Conservation (phyloP, 2,888 invertebrate species). For the Prostheceraeus crozeri region DNA sequence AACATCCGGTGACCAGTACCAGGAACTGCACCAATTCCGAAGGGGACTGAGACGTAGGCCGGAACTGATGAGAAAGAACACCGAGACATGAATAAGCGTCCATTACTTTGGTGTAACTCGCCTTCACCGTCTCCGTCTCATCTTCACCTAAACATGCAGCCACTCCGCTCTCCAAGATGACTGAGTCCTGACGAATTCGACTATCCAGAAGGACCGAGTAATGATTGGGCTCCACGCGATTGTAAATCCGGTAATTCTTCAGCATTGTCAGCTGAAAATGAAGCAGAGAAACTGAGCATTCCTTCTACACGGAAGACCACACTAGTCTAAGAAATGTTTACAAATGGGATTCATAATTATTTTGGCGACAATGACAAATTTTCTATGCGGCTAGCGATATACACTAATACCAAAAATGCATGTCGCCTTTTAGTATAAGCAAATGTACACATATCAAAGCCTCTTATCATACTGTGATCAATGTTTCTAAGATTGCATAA, state of each 20-base stretch:
- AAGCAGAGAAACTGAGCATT: too few species aligned
- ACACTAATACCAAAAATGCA: too few species aligned
- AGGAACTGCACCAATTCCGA: conserved; percentile 78
- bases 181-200: conserved; percentile 73
- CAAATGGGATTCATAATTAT: too few species aligned
- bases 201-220: conserved; percentile 83
- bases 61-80: conserved; percentile 61
- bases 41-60: conserved; percentile 62
- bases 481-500: too few species aligned
- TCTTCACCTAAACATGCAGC: conserved; percentile 74
- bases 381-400: too few species aligned
- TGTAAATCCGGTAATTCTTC: conserved; percentile 65
- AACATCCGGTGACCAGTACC: conserved; percentile 85
- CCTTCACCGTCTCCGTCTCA: conserved; percentile 80
- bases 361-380: too few species aligned
- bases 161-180: conserved; percentile 83
- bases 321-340: too few species aligned
- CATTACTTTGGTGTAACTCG: conserved; percentile 77
- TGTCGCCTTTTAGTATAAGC: too few species aligned
- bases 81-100: conserved; percentile 95
- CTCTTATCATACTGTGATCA: too few species aligned
- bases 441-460: too few species aligned
- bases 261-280: conserved; percentile 23
- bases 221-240: conserved; percentile 76
- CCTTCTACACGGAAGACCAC: too few species aligned